phyloP scores from a whole-genome alignment of 2,797 vertebrate genomes.

The Ispidina lecontei region DNA sequence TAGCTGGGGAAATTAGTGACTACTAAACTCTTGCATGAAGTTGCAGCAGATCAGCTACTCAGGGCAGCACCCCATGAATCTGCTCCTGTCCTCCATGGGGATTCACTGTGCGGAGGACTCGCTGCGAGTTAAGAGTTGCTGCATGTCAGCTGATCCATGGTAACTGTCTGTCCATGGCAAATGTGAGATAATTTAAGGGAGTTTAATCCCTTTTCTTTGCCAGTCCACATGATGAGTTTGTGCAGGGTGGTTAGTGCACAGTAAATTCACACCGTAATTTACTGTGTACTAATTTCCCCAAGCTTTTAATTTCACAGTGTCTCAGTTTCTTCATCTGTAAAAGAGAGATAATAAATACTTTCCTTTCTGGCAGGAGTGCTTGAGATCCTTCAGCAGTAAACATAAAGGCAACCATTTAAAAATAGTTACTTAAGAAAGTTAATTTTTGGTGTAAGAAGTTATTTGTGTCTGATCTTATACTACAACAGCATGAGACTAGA shows the following conservation, averaged over 20 bases:
- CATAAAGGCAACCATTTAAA: slow-evolving; percentile 31
- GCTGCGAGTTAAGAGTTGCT: neutral
- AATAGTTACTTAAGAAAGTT: slow-evolving; percentile 55
- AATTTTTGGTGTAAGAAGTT: slow-evolving; percentile 7
- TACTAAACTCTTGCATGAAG: slow-evolving; percentile 3
- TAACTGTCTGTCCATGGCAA: slow-evolving; percentile 53
- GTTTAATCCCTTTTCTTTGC: slow-evolving; percentile 63
- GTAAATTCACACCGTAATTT: slow-evolving; percentile 69
- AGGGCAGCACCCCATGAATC: neutral
- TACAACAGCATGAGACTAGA: neutral
- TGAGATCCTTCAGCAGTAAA: slow-evolving; percentile 17
- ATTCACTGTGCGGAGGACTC: fast-evolving
- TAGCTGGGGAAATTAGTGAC: neutral
- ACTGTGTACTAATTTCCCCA: slow-evolving; percentile 60
- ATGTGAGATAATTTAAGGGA: slow-evolving; percentile 55
- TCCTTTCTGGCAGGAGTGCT: slow-evolving; percentile 52
- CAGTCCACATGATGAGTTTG: slow-evolving; percentile 37
- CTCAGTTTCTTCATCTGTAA: slow-evolving; percentile 71
- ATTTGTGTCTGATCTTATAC: slow-evolving; percentile 35
- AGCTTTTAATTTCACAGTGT: slow-evolving; percentile 71
- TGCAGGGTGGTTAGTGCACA: slow-evolving; percentile 16
- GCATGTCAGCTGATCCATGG: slow-evolving; percentile 27
- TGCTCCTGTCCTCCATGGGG: neutral
- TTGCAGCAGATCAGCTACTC: neutral
- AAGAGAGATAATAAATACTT: slow-evolving; percentile 69